Base-by-base conservation (phyloP, 2,113 vertebrate genomes). In the Ranitomeya variabilis region DNA sequence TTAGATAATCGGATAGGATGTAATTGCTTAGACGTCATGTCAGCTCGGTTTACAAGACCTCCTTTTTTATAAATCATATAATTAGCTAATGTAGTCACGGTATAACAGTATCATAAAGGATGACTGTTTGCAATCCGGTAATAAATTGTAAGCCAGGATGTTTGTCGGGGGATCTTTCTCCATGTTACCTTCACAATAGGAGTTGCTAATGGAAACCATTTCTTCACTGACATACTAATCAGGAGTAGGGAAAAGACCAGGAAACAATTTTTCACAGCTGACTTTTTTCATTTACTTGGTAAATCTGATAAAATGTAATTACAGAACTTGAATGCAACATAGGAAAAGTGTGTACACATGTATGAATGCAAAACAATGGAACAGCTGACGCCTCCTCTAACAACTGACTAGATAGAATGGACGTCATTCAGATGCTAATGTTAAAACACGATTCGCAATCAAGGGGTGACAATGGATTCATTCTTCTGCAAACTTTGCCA, bases 191-290 rank as follows among this genome's bases (percentile, higher is more conserved):
- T 76, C 71, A 55, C 62, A 88, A 83, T 77, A 66, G 76, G 21
- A 66, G 80, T 83, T 88, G 87, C 69, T 77, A 83, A 77, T 59
- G 87, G 82, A 88, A 83, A 80, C 80, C 64, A 51, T 69, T 88
- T 52, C 10, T 83, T 21, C 54, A 31, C 45, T 54, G 87, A 83
- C 80, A 88, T 66, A 62, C 66, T 83, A 88, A 88, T 88, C 87
- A 83, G 54, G 31, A 54, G 55, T 7, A 23, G 45, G 26, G 59
- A 87, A 74, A 51, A 15, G 66, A 74, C 69, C 23, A 60, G 69
- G 54, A 85, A 85, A 54, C 69, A 73, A 85, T 85, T 59, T 73
- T 55, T 74, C 57, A 59, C 83, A 85, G 69, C 54, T 85, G 83
- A 85, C 83, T 85, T 74, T 71, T 23, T 66, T 15, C 69, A 73